Conservation (phyloP, 2,113 vertebrate genomes). For the Syngnathoides biaculeatus region DNA sequence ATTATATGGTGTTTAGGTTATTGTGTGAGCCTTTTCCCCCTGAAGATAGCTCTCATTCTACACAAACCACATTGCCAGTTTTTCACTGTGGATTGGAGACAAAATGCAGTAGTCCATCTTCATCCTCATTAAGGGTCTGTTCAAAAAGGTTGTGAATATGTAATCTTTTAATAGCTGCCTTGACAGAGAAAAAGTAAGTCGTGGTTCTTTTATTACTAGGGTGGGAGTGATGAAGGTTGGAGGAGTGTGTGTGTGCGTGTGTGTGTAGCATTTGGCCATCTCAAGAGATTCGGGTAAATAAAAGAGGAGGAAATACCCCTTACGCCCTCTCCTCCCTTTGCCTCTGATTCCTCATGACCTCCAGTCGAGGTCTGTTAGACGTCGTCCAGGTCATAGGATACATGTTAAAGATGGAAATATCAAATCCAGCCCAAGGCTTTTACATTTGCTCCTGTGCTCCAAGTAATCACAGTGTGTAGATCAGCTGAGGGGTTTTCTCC, state of each 20-base stretch:
- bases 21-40: background rate
- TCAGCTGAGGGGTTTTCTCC: conserved; percentile 54
- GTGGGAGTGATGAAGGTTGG: conserved; percentile 37
- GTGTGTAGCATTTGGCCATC: conserved; percentile 2
- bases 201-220: conserved; percentile 58
- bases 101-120: conserved; percentile 50
- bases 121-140: conserved; percentile 70
- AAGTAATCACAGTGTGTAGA: conserved; percentile 63
- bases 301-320: conserved; percentile 4
- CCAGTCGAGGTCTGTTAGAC: conserved; percentile 74
- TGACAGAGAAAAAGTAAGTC: conserved; percentile 62
- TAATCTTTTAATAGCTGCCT: conserved; percentile 71
- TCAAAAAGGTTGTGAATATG: conserved; percentile 69
- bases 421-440: conserved; percentile 76
- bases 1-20: background rate
- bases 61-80: conserved; percentile 53
- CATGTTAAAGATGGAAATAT: conserved; percentile 72
- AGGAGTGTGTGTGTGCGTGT: conserved; percentile 15
- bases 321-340: conserved; percentile 10
- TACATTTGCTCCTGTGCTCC: conserved; percentile 68
- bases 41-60: conserved; percentile 14
- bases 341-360: conserved; percentile 70
- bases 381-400: conserved; percentile 70
- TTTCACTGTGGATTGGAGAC: conserved; percentile 50
- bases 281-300: conserved; percentile 15